Percentiles rank a stretch among this genome's conserved stretches.
These are phyloP conservation scores for Eutrigla gurnardus DNA, from an alignment of 2,797 vertebrate species.

Conservation along the genomic window DNA sequence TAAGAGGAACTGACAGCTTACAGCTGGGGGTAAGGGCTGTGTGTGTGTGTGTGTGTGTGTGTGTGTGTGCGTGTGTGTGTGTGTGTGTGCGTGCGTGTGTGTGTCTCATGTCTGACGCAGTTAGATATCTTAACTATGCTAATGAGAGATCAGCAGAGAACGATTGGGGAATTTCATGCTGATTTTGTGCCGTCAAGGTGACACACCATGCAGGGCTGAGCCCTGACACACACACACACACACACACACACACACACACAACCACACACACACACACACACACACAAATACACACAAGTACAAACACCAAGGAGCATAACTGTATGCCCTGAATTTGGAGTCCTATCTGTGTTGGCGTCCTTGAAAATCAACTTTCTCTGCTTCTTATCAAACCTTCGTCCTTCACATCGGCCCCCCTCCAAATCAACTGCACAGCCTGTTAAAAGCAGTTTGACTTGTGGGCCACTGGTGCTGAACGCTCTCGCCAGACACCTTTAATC, in stretches of 20 bases:
- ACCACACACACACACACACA: not conserved
- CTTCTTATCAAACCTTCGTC: conserved; percentile 76
- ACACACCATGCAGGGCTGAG: conserved; percentile 70
- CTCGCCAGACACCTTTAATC: conserved; percentile 83
- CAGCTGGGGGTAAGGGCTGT: conserved; percentile 81
- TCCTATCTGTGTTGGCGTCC: conserved; percentile 59
- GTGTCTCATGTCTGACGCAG: conserved; percentile 80
- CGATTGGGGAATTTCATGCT: conserved; percentile 83
- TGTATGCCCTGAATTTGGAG: conserved; percentile 53
- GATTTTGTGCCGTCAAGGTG: conserved; percentile 82
- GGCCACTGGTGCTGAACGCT: conserved; percentile 74
- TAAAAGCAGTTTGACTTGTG: conserved; percentile 77
- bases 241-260: not conserved
- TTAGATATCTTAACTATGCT: conserved; percentile 86
- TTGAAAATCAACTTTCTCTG: conserved; percentile 76
- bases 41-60: conserved; percentile 34
- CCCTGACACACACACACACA: conserved; percentile 40
- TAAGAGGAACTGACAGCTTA: conserved; percentile 85
- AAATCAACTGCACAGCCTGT: conserved; percentile 66
- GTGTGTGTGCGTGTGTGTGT: conserved; percentile 30
- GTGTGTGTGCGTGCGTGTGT: conserved; percentile 33
- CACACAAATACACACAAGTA: conserved; percentile 32
- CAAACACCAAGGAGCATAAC: conserved; percentile 53
- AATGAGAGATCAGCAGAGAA: conserved; percentile 83
- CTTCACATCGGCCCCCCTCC: conserved; percentile 57